phyloP scores from a whole-genome alignment of 2,888 invertebrate genomes.

The Caenorhabditis auriculariae region DNA sequence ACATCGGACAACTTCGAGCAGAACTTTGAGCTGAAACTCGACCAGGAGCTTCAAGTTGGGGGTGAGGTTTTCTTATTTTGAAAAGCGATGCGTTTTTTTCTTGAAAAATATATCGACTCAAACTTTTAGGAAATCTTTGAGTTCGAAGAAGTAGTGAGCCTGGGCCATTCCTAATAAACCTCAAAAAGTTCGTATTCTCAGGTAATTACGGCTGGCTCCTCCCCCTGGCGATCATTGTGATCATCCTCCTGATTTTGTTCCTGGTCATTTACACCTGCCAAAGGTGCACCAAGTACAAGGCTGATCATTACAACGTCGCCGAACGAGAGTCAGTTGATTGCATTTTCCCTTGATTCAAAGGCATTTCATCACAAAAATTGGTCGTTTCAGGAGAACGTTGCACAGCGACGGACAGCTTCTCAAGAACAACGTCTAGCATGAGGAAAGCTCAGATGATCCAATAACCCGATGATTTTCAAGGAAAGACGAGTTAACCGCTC shows the following conservation, averaged over 20 bases:
- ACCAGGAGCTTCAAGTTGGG: constrained; percentile 24
- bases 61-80: constrained; percentile 15
- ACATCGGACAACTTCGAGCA: constrained; percentile 33
- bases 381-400: constrained; percentile 10
- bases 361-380: neutral
- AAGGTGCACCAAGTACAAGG: constrained; percentile 39
- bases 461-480: too few species aligned
- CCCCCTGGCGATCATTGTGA: constrained; percentile 53
- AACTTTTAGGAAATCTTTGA: neutral
- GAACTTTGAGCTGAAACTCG: constrained; percentile 25
- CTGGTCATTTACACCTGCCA: constrained; percentile 52
- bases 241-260: constrained; percentile 53
- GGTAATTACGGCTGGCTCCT: constrained; percentile 50
- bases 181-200: constrained; percentile 8
- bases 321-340: constrained; percentile 50
- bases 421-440: constrained; percentile 22
- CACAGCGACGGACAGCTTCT: constrained; percentile 21
- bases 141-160: neutral
- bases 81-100: too few species aligned
- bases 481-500: too few species aligned
- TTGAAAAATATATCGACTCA: neutral
- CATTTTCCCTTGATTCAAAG: neutral
- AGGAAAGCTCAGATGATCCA: too few species aligned
- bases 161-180: neutral
- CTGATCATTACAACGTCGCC: constrained; percentile 55